Evolutionary conservation across 2,888 invertebrate species (phyloP).

Genomic region (Scaeva pyrastri): DNA sequence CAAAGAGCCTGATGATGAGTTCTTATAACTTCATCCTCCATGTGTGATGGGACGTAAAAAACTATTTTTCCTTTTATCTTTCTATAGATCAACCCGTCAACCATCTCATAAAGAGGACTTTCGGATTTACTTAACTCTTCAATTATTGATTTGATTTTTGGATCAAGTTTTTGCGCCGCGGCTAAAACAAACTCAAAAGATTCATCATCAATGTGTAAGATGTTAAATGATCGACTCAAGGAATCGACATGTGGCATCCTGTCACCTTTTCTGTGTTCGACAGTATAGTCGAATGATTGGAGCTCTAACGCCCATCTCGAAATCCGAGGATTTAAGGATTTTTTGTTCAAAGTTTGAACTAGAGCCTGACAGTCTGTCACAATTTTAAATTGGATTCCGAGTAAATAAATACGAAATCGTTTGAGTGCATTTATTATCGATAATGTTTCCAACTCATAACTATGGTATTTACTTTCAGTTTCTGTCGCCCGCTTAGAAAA

Average conservation of each 20-base stretch:
- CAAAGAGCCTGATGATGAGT: not conserved
- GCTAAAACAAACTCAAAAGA: conserved; percentile 50
- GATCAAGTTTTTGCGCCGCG: conserved; percentile 62
- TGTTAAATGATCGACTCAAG: conserved; percentile 73
- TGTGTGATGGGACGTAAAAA: conserved; percentile 29
- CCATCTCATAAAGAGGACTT: conserved; percentile 75
- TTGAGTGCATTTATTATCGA: conserved; percentile 39
- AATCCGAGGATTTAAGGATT: conserved; percentile 19
- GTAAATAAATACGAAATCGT: conserved; percentile 46
- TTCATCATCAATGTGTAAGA: conserved; percentile 39
- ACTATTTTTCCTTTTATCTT: conserved; percentile 74
- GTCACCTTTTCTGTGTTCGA: conserved; percentile 64
- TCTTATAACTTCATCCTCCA: conserved; percentile 57
- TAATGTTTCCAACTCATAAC: conserved; percentile 53
- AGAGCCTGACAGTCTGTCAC: conserved; percentile 53
- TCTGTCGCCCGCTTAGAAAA: conserved; percentile 77
- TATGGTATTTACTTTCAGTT: conserved; percentile 78
- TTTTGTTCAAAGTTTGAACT: conserved; percentile 39
- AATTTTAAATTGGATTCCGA: conserved; percentile 76
- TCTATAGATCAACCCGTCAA: conserved; percentile 78
- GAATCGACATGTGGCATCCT: conserved; percentile 65
- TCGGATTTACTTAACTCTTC: conserved; percentile 68
- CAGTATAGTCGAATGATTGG: not conserved
- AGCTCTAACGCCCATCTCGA: not conserved
- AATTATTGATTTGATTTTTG: conserved; percentile 78